Conservation (phyloP, 2,797 vertebrate species). For the Pempheris klunzingeri region DNA sequence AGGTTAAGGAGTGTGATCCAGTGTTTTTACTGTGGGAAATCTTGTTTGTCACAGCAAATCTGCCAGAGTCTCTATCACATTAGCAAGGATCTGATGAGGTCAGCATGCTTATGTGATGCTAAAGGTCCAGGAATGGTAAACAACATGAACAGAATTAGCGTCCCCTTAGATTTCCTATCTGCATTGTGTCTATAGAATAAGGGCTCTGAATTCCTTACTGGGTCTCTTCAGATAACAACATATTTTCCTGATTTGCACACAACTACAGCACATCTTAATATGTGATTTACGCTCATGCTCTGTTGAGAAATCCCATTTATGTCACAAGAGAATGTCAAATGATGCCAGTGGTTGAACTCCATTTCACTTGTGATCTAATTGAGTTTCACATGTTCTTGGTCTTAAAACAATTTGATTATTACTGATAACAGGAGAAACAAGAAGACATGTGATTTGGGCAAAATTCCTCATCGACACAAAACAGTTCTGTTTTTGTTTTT, state of each 20-base stretch:
- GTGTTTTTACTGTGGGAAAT: conserved; percentile 45
- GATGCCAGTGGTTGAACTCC: neutral
- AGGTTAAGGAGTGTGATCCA: neutral
- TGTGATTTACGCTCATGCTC: neutral
- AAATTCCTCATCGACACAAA: neutral
- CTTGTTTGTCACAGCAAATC: conserved; percentile 43
- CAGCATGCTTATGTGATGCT: conserved; percentile 50
- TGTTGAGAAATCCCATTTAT: neutral
- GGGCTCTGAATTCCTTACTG: conserved; percentile 15
- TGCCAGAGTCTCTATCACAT: conserved; percentile 44
- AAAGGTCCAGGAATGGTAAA: conserved; percentile 50
- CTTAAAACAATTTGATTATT: neutral
- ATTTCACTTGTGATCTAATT: conserved; percentile 11
- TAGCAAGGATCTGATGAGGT: conserved; percentile 58
- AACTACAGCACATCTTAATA: conserved; percentile 5
- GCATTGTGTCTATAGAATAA: conserved; percentile 33
- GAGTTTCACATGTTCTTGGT: conserved; percentile 11
- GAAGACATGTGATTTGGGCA: neutral
- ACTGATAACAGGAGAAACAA: neutral
- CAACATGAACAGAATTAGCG: conserved; percentile 41
- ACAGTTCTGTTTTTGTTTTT: neutral
- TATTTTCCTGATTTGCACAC: conserved; percentile 11
- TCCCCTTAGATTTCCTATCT: conserved; percentile 44
- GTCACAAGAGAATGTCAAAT: neutral
- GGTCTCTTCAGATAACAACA: neutral